Evolutionary conservation across 2,797 vertebrate species (phyloP), one percentile per base, ranked within the genome.

Genomic region (Lophius americanus): DNA sequence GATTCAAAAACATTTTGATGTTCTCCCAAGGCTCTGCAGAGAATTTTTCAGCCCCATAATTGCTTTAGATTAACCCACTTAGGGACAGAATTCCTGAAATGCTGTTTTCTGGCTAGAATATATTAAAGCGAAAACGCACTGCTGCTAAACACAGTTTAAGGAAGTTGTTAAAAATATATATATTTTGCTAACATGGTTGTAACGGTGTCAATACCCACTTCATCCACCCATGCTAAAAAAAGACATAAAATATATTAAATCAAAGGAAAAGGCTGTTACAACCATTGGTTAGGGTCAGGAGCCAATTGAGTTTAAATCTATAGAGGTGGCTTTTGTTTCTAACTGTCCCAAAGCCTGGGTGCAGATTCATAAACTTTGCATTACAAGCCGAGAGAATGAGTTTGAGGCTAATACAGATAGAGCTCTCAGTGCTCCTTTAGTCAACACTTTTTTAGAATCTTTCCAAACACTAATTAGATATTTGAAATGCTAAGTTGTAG

Each of bases 21-120:
- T 76, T 67, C 38, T 85, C 77, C 82, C 67, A 73, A 82, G 76
- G 85, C 72, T 82, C 72, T n/a, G 64, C 57, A 61, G 74, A 79
- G 71, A 84, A 73, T 76, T 82, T 75, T 68, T 59, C 70, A 78
- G 68, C 56, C 42, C 52, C 64, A 56, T 87, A 87, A 87, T 85
- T 89, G 80, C 68, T 85, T 87, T 85, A 84, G 76, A 87, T 87
- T 81, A 86, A 86, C 82, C 80, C 80, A 89, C 75, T 88, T 88
- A 70, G 57, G 72, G 49, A 64, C 47, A 74, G 56, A 78, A 81
- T 89, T 89, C 68, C 75, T 80, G 59, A 81, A 85, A 79, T 77
- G 68, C 54, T 13, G n/a, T 84, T 81, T 73, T 35, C 9, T 12
- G 67, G 46, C 67, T 60, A 33, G 66, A 59, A 36, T 56, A 56